phyloP scores from a whole-genome alignment of 2,888 invertebrate species.

The Harmothoe impar region DNA sequence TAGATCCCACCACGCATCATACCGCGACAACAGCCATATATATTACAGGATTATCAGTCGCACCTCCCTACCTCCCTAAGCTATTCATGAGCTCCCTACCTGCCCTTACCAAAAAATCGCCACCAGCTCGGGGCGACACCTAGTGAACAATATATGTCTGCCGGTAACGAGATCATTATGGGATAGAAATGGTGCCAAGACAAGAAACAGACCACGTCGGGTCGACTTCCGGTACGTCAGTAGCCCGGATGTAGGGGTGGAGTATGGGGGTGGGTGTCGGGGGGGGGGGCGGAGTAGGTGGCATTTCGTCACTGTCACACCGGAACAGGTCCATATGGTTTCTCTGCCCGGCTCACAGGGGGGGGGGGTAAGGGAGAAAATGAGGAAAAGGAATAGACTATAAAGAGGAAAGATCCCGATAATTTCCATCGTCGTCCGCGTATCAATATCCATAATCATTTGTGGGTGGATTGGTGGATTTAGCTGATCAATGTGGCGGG shows the following conservation, averaged over 20 bases:
- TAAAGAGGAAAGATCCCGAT: not conserved
- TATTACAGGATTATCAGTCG: no score
- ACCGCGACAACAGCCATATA: no score
- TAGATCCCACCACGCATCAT: no score
- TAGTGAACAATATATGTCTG: not conserved
- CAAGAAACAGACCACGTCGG: not conserved
- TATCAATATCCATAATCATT: slow-evolving; percentile 22
- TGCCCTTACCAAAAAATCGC: no score
- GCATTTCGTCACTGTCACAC: no score
- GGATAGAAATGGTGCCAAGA: not conserved
- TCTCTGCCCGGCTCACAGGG: not conserved
- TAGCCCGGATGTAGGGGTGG: not conserved
- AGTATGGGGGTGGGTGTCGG: not conserved
- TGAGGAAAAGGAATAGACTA: not conserved
- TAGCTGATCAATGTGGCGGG: not conserved
- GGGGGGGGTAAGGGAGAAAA: not conserved
- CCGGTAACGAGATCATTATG: slow-evolving; percentile 6
- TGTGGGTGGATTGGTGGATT: not conserved
- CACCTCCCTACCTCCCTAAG: no score
- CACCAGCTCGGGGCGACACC: not conserved
- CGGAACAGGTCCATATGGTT: no score
- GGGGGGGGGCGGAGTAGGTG: not conserved
- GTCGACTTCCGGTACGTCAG: not conserved
- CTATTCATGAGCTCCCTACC: no score
- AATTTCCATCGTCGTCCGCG: not conserved